phyloP scores from a whole-genome alignment of 2,797 vertebrate genomes.

The Myioborus melanocephalus region DNA sequence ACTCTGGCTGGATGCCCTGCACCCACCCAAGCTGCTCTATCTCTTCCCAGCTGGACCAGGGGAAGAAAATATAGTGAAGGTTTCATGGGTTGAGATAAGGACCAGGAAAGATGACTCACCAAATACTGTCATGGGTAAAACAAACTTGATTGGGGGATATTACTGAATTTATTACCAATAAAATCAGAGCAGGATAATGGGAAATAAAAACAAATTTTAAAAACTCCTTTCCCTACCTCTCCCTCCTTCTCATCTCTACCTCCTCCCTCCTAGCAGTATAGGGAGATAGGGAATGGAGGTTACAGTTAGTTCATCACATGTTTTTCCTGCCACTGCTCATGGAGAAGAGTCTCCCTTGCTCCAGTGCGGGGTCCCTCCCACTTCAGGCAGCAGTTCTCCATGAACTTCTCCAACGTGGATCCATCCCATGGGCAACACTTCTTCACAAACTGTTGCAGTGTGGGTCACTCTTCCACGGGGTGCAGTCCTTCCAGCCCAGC shows the following conservation, averaged over 20 bases:
- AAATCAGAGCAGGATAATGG: background rate
- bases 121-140: background rate
- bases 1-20: background rate
- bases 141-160: background rate
- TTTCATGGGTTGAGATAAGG: background rate
- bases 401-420: background rate
- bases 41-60: fast-evolving
- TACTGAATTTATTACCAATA: background rate
- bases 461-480: fast-evolving
- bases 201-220: background rate
- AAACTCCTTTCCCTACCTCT: background rate
- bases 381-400: fast-evolving
- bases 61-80: background rate
- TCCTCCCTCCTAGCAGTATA: background rate
- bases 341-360: background rate
- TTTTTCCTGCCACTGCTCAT: background rate
- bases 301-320: background rate
- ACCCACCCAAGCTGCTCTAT: background rate
- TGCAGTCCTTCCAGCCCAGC: background rate
- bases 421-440: background rate
- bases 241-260: background rate
- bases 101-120: background rate
- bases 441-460: background rate
- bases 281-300: background rate
- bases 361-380: background rate